phyloP scores from a whole-genome alignment of 2,113 vertebrate species.

The Gnathonemus echidnorhynchus region DNA sequence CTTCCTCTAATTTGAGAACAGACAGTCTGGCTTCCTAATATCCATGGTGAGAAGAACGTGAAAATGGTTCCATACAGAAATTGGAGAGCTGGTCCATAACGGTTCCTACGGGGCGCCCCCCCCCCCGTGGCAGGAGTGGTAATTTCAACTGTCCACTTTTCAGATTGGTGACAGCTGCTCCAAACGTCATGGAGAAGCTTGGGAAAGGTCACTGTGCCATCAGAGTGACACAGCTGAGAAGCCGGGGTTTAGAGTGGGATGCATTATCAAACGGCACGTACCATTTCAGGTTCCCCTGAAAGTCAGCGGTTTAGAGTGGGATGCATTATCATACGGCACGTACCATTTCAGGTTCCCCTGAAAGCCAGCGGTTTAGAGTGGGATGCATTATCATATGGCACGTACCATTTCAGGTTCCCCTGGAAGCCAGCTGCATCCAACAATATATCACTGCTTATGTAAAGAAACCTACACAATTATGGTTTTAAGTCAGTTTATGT shows the following conservation, averaged over 20 bases:
- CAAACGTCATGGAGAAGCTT: neutral
- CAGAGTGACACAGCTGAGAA: neutral
- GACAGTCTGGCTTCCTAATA: neutral
- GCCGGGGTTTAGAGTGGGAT: neutral
- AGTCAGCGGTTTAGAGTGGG: neutral
- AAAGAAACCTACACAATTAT: neutral
- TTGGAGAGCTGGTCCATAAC: neutral
- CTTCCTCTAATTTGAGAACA: neutral
- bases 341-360: neutral
- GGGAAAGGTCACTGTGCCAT: neutral
- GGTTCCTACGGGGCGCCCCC: neutral
- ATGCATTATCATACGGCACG: neutral
- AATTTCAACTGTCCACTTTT: neutral
- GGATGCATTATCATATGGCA: neutral
- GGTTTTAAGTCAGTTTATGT: neutral
- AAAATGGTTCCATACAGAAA: neutral
- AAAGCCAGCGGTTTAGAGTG: neutral
- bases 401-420: too few relatives aligned
- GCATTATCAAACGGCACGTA: neutral
- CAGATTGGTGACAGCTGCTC: neutral
- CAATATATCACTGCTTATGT: neutral
- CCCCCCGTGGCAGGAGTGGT: neutral
- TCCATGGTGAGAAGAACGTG: neutral
- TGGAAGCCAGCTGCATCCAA: neutral
- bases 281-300: neutral